phyloP scores from a whole-genome alignment of 1,140 invertebrate species.

The Papilio polytes region DNA sequence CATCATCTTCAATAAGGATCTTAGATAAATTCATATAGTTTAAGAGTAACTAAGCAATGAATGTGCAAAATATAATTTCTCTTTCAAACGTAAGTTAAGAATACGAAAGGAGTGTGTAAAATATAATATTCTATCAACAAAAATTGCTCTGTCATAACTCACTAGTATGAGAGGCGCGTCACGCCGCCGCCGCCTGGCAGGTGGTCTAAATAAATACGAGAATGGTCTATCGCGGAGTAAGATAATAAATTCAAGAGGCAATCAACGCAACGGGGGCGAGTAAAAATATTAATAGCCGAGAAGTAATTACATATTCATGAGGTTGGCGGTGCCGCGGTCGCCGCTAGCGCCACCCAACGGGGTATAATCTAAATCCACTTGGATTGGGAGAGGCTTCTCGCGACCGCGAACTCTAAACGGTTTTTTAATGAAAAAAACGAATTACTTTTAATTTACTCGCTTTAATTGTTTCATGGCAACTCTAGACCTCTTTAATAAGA shows the following conservation, averaged over 20 bases:
- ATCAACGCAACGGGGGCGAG: conserved; percentile 78
- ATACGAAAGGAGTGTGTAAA: conserved; percentile 62
- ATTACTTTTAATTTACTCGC: conserved; percentile 25
- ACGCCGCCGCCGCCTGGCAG: conserved; percentile 68
- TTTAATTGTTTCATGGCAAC: conserved; percentile 15
- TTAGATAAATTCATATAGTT: conserved; percentile 40
- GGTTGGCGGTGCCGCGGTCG: conserved; percentile 53
- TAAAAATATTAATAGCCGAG: conserved; percentile 83
- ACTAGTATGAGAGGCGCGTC: conserved; percentile 65
- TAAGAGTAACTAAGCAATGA: conserved; percentile 58
- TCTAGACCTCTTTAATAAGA: not conserved
- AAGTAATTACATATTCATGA: conserved; percentile 83
- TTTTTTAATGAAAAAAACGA: not conserved
- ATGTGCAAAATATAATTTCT: conserved; percentile 78
- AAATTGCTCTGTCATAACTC: conserved; percentile 78
- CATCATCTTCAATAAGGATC: not conserved
- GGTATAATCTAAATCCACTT: conserved; percentile 62
- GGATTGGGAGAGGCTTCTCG: conserved; percentile 49
- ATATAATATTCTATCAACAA: conserved; percentile 83
- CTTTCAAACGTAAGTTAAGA: too few relatives aligned
- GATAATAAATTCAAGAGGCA: conserved; percentile 84
- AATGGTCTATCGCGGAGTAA: conserved; percentile 78
- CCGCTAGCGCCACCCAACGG: conserved; percentile 50
- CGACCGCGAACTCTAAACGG: not conserved
- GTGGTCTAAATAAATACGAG: conserved; percentile 83